Evolutionary conservation across 2,888 invertebrate genomes (phyloP), one percentile per base, ranked within the genome.

Genomic region (Monochamus alternatus): DNA sequence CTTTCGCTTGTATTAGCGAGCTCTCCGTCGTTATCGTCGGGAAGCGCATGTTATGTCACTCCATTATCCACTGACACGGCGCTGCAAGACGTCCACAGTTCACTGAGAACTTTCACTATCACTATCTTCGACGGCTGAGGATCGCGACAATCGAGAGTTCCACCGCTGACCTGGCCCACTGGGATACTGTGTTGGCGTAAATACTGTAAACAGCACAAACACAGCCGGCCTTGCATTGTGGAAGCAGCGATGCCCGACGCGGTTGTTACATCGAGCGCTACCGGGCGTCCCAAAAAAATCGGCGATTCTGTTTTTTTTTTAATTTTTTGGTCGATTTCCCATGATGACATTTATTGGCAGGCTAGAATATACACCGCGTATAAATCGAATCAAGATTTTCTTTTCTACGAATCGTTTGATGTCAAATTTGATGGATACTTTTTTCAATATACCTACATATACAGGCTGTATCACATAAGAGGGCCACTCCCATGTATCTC

Each of bases 211-310:
- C 72, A 73, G 74, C 66, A 68, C 71, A 70, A 73, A 73, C 75
- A 75, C 62, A 59, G 73, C 59, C 75, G 75, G 74, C 78, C 78
- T 78, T 78, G 75, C 70, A 59, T 55, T 60, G 73, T 58, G 76
- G 72, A 75, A 75, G 68, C 74, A 74, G 75, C 75, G 62, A 71
- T 71, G 71, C 62, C 60, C 63, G 65, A 7, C 22, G 31, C 14
- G 31, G 31, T 38, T 69, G n/a, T 60, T 62, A 47, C 69, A 32
- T 69, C 14, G 69, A 47, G 5, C 44, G 47, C 10, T 71, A 71
- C 62, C 8, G 10, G 71, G 52, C n/a, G 71, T 51, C 63, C 32
- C 62, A 71, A 38, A 31, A n/a, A 71, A 43, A 43, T n/a, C 8
- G 14, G 38, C 22, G 5, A 38, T 62, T 38, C 62, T 7, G 14